Base-by-base conservation (phyloP, 1,140 invertebrate species). In the Paramacrobiotus metropolitanus region DNA sequence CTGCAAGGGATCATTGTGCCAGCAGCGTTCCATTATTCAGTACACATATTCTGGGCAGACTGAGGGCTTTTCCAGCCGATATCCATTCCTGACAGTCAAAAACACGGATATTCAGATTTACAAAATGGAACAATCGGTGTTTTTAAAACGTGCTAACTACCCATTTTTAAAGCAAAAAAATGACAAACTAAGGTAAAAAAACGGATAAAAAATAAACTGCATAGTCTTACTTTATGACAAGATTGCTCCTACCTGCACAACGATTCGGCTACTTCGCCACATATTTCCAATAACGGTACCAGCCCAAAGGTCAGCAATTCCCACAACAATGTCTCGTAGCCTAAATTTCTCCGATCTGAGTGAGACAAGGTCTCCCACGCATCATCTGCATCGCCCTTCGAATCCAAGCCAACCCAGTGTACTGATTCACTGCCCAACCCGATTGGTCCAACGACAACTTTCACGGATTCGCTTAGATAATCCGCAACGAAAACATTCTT, bases 281-380 rank as follows among this genome's bases (percentile, higher is more conserved):
- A 20, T 15, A 55, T 55, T 20, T 24, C 48, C 4, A 24, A 29
- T 34, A 65, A 61, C 29, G 67, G 74, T 48, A 66, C 68, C 29
- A 63, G 61, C 30, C 85, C 86, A 67, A 79, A 82, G 0, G 83
- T 83, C 75, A 90, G 91, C 64, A 92, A 84, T 73, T 91, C 83
- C 84, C 86, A 90, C 9, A 89, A 68, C 9, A 86, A 89, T 21
- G 87, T 91, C 1, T 83, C 85, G 67, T 86, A 81, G 20, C 87
- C 85, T 85, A 86, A 92, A 24, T n/a, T n/a, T n/a, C n/a, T n/a
- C n/a, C n/a, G n/a, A n/a, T n/a, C n/a, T n/a, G n/a, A n/a, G n/a
- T n/a, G n/a, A n/a, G n/a, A n/a, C n/a, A n/a, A n/a, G n/a, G n/a
- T n/a, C n/a, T n/a, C n/a, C n/a, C n/a, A n/a, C n/a, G n/a, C n/a